Evolutionary conservation across 2,797 vertebrate species (phyloP), one percentile per base, ranked within the genome.

Genomic region (Peromyscus nudipes): DNA sequence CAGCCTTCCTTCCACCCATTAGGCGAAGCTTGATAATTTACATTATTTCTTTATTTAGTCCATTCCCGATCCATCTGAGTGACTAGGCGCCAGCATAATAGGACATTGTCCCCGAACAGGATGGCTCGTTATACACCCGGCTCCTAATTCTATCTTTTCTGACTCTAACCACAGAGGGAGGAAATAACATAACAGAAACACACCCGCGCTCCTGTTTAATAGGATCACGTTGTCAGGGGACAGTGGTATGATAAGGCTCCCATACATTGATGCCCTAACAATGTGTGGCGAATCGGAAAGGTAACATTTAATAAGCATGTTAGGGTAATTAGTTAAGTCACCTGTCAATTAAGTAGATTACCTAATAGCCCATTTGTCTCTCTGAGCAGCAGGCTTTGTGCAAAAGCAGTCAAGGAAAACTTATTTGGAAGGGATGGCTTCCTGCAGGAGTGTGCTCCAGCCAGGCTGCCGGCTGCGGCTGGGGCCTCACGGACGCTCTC

Each of bases 241-340:
- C 86, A 67, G n/a, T n/a, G 95, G 91, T 79, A 65, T 43, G 83
- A 91, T 90, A 88, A 91, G 95, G 86, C 71, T 77, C 76, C 77
- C 94, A 85, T 94, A 95, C 87, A 86, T 21, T 46, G 92, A 95
- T 82, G 80, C n/a, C 86, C 92, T 95, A 90, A 95, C 93, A 92
- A 79, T 62, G 95, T 71, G 92, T 81, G 85, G 96, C 79, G 94
- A 89, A 91, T 87, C 69, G 95, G 91, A 80, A 96, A 95, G 97
- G 96, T 92, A 97, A 98, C 97, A 96, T 94, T 96, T 97, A 97
- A 97, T 97, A 97, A 97, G 96, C 96, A 96, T 91, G 97, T 96
- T 90, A 96, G 91, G 89, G 84, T 96, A 97, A 97, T 97, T 97
- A 97, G 98, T 96, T 96, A 97, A 97, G 97, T 97, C 97, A 95